A percentile compares a stretch with the other conserved stretches of the same genome.
These are phyloP conservation scores for Cecidostiba fungosa DNA, from an alignment of 2,888 invertebrate genomes.

Conservation along the genomic window DNA sequence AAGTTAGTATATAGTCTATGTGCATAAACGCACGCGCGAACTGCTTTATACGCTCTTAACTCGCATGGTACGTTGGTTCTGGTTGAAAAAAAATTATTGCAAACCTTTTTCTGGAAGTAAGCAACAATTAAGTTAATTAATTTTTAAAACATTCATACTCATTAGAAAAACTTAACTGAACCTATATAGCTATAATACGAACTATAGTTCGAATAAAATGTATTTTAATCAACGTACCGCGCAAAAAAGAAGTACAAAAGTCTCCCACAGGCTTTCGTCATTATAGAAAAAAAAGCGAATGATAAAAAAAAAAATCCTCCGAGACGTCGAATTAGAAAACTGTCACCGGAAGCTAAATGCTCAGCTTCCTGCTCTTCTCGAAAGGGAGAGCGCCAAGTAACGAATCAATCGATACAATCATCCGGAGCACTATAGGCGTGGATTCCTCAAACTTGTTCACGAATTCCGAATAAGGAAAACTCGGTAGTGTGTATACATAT, in stretches of 20 bases:
- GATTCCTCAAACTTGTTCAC: conserved; percentile 24
- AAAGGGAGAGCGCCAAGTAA: conserved; percentile 3
- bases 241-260: neutral
- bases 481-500: neutral
- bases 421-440: neutral
- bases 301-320: neutral
- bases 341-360: neutral
- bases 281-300: neutral
- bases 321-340: conserved; percentile 15
- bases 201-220: neutral
- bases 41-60: no score
- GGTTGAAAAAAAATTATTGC: no score
- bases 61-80: no score
- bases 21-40: no score
- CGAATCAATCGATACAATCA: conserved; percentile 35
- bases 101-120: no score
- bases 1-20: neutral
- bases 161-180: neutral
- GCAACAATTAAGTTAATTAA: no score
- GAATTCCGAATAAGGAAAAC: neutral
- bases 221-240: neutral
- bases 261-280: neutral
- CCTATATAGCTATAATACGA: neutral
- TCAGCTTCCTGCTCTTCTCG: conserved; percentile 2
- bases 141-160: no score